phyloP scores from a whole-genome alignment of 2,888 invertebrate species.

The Synanthedon formicaeformis region DNA sequence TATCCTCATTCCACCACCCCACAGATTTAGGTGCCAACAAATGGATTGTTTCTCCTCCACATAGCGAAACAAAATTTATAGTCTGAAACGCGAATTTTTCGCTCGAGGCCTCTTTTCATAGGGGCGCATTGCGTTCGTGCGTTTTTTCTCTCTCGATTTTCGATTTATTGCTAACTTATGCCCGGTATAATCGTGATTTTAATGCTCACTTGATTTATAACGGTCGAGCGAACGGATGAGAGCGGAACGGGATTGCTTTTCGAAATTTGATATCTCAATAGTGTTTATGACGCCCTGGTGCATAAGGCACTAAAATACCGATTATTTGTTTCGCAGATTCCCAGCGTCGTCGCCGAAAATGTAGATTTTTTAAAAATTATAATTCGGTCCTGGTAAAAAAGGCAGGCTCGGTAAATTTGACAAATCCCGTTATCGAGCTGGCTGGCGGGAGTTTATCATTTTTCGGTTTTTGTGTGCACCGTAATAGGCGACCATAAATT shows the following conservation, averaged over 20 bases:
- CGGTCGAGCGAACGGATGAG: conserved; percentile 36
- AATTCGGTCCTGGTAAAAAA: conserved; percentile 39
- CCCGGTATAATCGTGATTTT: conserved; percentile 66
- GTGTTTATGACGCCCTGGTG: conserved; percentile 55
- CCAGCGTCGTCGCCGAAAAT: neutral
- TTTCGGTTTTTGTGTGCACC: conserved; percentile 46
- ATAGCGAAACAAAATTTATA: conserved; percentile 47
- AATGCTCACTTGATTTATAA: conserved; percentile 61
- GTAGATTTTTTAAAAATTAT: conserved; percentile 17
- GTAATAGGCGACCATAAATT: conserved; percentile 64
- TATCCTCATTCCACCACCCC: conserved; percentile 43
- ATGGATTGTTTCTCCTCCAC: conserved; percentile 56
- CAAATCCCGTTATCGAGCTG: conserved; percentile 44
- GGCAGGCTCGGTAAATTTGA: conserved; percentile 28
- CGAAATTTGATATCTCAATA: conserved; percentile 68
- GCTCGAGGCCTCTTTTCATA: conserved; percentile 15
- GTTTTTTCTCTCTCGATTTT: conserved; percentile 42
- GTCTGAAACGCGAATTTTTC: conserved; percentile 40
- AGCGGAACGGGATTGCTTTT: conserved; percentile 47
- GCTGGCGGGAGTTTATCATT: conserved; percentile 38
- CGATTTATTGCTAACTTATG: conserved; percentile 65
- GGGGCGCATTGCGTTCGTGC: conserved; percentile 15
- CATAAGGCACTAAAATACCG: conserved; percentile 10
- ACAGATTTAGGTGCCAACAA: conserved; percentile 56
- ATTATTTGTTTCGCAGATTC: neutral